Base-by-base conservation (phyloP, 2,888 invertebrate species). In the Drosophila niveifrons region DNA sequence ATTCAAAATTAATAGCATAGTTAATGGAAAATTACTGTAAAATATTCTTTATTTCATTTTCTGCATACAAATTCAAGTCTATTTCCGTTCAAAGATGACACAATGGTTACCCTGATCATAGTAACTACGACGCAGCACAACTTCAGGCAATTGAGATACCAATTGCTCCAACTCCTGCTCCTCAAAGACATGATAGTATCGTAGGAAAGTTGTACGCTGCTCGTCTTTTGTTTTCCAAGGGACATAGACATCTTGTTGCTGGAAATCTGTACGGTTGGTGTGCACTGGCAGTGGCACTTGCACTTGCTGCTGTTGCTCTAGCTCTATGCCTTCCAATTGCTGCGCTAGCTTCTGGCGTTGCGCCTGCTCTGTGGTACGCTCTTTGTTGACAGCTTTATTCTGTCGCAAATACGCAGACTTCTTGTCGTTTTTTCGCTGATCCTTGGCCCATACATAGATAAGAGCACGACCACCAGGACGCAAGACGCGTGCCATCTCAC, bases 61-160 rank as follows among this genome's bases (percentile, higher is more conserved):
- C 9, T 50, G 23, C 29, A n/a, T 13, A 13, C 23, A 57, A 34
- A 10, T 29, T 41, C 2, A 31, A 18, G n/a, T 39, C 31, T 29
- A 50, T n/a, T 36, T 66, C 17, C 62, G 66, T 90, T 94, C 93
- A 88, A 97, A 94, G 78, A 97, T 93, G 34, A 97, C 94, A 93
- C 98, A 98, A 97, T 98, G 98, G 92, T 99, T 99, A 0, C 99
- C 99, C 92, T 99, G 96, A 92, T 99, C 99, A 89, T 98, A 98
- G 92, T 97, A 99, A 82, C 94, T 95, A 29, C 94, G 93, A 34
- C 94, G 90, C 10, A 98, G 92, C 46, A 90, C 84, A 41, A 96
- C 70, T 46, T 92, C 92, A 0, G 92, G 77, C 4, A 95, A 78
- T 70, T 93, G 91, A 18, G 89, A 88, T 76, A 96, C 96, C 44